Evolutionary conservation across 2,113 vertebrate species (phyloP).

Genomic region (Mirza zaza): DNA sequence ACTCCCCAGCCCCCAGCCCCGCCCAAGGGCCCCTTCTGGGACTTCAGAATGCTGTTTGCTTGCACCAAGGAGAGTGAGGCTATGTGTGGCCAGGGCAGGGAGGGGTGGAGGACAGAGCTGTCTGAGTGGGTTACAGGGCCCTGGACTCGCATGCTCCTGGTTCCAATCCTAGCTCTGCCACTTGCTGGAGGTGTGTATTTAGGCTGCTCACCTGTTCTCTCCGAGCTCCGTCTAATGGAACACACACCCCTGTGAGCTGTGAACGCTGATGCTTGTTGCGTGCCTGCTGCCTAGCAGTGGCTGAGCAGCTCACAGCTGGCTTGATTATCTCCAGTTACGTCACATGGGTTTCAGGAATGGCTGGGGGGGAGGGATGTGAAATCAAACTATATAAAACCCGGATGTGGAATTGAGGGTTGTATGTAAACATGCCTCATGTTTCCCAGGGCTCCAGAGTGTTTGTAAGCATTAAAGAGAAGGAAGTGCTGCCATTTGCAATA

Average conservation of each 20-base stretch:
- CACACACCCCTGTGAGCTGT: fast-evolving
- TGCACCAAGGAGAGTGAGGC: neutral
- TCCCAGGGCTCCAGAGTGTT: neutral
- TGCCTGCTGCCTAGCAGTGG: neutral
- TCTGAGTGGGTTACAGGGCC: neutral
- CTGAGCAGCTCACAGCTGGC: neutral
- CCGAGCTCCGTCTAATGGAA: fast-evolving
- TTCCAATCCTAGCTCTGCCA: neutral
- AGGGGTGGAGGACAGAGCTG: neutral
- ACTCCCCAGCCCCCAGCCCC: no score
- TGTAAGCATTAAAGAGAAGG: neutral
- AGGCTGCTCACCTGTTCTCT: neutral
- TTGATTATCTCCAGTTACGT: neutral
- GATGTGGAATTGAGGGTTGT: neutral
- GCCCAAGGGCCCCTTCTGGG: neutral
- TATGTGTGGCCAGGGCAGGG: neutral
- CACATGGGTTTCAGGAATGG: neutral
- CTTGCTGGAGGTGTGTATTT: neutral
- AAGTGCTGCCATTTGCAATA: neutral
- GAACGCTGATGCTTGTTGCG: fast-evolving
- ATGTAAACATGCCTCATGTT: neutral
- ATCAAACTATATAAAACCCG: neutral
- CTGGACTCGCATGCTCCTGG: neutral
- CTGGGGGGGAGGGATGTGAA: no score
- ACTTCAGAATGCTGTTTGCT: neutral